Evolutionary conservation across 2,113 vertebrate species (phyloP).

Genomic region (Struthio camelus): DNA sequence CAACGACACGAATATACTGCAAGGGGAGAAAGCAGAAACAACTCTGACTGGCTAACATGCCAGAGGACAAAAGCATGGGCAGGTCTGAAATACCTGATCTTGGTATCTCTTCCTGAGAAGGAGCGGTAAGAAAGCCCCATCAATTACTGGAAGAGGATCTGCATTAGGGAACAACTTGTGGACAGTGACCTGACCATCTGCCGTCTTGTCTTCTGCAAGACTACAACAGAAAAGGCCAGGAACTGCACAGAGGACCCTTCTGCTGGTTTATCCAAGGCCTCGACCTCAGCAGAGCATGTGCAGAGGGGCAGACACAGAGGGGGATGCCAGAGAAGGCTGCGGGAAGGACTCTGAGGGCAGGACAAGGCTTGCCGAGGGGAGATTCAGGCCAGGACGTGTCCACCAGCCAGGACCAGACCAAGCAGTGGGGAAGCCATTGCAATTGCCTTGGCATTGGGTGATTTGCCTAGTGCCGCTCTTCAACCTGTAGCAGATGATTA

Average conservation of each 20-base stretch:
- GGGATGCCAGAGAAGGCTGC: background rate
- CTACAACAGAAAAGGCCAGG: background rate
- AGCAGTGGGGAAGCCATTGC: background rate
- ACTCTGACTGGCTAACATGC: accelerated
- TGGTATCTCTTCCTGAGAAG: background rate
- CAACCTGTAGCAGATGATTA: background rate
- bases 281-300: background rate
- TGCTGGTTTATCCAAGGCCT: background rate
- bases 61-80: background rate
- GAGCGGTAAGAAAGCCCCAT: background rate
- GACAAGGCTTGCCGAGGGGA: background rate
- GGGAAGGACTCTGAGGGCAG: background rate
- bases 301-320: background rate
- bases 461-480: background rate
- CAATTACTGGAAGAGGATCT: background rate
- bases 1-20: background rate
- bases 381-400: background rate
- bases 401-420: background rate
- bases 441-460: background rate
- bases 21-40: background rate
- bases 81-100: background rate
- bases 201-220: background rate
- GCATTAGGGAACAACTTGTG: background rate
- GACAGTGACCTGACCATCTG: background rate
- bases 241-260: background rate